Conservation (phyloP, 2,113 vertebrate species). For the Plectropomus leopardus region DNA sequence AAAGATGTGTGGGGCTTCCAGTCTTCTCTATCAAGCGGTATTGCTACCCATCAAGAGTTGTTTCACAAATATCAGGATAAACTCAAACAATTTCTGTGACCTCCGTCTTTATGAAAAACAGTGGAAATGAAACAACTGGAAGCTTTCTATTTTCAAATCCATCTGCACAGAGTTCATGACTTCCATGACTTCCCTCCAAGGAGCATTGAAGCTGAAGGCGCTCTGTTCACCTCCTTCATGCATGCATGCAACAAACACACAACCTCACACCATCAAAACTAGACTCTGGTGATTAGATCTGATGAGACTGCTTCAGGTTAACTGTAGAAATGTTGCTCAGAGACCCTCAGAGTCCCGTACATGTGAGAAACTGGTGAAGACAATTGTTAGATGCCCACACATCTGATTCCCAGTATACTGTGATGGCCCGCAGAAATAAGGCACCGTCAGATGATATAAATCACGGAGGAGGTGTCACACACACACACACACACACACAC, state of each 20-base stretch:
- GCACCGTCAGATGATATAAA: slow-evolving; percentile 69
- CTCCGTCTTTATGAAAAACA: slow-evolving; percentile 16
- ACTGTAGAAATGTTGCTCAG: slow-evolving; percentile 13
- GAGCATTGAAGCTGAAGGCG: slow-evolving; percentile 17
- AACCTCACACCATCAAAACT: slow-evolving; percentile 3
- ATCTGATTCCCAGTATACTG: slow-evolving; percentile 64
- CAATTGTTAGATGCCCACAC: slow-evolving; percentile 62
- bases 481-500: slow-evolving; percentile 46
- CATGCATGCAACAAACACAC: slow-evolving; percentile 2
- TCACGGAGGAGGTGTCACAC: slow-evolving; percentile 66
- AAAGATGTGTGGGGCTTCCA: neutral
- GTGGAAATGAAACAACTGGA: slow-evolving; percentile 27
- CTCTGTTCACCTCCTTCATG: neutral
- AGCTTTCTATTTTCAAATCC: slow-evolving; percentile 24
- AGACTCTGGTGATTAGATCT: slow-evolving; percentile 32
- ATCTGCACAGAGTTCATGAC: slow-evolving; percentile 32
- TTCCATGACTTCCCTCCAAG: slow-evolving; percentile 13
- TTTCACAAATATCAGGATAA: slow-evolving; percentile 10
- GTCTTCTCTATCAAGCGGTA: neutral
- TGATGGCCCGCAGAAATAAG: slow-evolving; percentile 68
- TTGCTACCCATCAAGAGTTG: neutral
- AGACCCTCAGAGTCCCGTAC: slow-evolving; percentile 12
- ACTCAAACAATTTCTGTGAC: neutral
- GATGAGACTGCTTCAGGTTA: slow-evolving; percentile 47
- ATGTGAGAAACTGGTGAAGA: slow-evolving; percentile 49